Conservation (phyloP, 2,888 invertebrate genomes). For the Andrena minutula region DNA sequence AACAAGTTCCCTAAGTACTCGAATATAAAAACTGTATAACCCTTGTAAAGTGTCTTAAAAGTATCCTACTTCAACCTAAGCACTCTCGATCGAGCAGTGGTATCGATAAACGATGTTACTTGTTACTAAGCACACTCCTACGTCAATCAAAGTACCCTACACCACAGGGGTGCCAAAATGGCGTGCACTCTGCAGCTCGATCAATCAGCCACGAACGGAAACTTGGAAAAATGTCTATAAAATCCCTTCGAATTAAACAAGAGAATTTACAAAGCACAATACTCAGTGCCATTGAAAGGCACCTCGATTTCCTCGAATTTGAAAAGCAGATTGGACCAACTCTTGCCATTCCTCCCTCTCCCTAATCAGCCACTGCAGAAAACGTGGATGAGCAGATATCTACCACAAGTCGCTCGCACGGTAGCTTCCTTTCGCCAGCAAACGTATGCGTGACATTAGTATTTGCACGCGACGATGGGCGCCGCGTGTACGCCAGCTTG, state of each 20-base stretch:
- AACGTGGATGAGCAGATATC: neutral
- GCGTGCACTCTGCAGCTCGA: neutral
- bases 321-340: too few relatives aligned
- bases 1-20: too few relatives aligned
- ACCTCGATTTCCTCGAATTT: too few relatives aligned
- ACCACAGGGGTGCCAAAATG: neutral
- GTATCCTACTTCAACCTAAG: too few relatives aligned
- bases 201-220: neutral
- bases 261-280: too few relatives aligned
- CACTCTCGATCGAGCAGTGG: too few relatives aligned
- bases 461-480: conserved; percentile 61
- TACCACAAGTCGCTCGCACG: neutral
- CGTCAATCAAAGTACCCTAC: too few relatives aligned
- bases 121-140: conserved; percentile 1
- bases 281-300: neutral
- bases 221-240: neutral
- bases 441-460: conserved; percentile 53
- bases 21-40: too few relatives aligned
- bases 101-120: too few relatives aligned
- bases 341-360: too few relatives aligned
- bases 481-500: conserved; percentile 54
- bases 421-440: neutral
- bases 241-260: too few relatives aligned
- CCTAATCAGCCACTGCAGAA: neutral
- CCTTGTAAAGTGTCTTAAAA: too few relatives aligned